Conservation (phyloP, 2,888 invertebrate species). For the Luperina testacea region DNA sequence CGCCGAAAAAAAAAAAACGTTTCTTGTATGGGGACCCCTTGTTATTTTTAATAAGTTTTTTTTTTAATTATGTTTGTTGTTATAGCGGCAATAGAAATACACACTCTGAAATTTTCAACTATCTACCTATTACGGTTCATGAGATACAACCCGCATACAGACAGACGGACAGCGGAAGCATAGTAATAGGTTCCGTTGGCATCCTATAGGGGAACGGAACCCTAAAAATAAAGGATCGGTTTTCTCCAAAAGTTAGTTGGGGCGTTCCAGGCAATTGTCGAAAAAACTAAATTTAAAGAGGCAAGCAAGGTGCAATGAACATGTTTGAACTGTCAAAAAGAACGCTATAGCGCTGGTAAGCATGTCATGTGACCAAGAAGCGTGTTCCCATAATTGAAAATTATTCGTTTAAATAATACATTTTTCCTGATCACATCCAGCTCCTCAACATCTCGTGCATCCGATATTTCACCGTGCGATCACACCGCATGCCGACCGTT, state of each 20-base stretch:
- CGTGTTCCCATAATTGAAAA: neutral
- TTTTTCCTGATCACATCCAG: constrained; percentile 33
- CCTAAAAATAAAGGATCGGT: no score
- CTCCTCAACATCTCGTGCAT: neutral
- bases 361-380: neutral
- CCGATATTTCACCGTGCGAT: constrained; percentile 66
- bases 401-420: neutral
- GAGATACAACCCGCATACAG: no score
- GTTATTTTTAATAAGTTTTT: no score
- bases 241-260: neutral
- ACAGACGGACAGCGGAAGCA: no score
- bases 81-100: no score
- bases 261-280: neutral
- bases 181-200: no score
- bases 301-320: neutral
- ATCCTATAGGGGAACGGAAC: no score
- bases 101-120: no score
- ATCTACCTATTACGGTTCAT: no score
- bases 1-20: no score
- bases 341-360: neutral
- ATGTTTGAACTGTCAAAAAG: neutral
- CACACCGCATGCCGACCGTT: constrained; percentile 70
- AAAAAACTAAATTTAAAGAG: neutral
- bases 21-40: no score
- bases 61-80: no score